These are phyloP conservation scores for Labeo catla DNA, from an alignment of 2,113 vertebrate genomes.

Conservation along the genomic window DNA sequence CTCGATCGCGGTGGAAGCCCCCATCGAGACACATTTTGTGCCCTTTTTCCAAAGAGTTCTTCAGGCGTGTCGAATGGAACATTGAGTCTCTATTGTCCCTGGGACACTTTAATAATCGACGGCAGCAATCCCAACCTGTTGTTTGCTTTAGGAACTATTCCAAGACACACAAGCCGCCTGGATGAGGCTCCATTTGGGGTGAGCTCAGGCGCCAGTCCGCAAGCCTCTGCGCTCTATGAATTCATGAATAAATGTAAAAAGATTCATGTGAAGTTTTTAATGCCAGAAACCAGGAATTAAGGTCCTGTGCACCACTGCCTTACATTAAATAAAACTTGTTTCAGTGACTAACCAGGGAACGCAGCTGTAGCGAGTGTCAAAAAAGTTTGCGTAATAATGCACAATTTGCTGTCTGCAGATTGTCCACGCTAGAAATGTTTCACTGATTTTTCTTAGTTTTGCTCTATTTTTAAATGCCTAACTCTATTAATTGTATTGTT, in stretches of 20 bases:
- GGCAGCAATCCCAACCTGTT: constrained; percentile 99
- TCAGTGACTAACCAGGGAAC: not conserved
- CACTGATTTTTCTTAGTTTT: too few relatives aligned
- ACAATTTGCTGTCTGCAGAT: not conserved
- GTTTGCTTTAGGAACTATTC: constrained; percentile 91
- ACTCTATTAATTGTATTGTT: not conserved
- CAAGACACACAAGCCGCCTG: constrained; percentile 77
- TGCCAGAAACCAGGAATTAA: constrained; percentile 65
- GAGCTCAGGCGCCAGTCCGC: constrained; percentile 79
- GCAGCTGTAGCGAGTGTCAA: not conserved
- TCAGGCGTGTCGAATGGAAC: constrained; percentile 98
- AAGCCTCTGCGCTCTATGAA: constrained; percentile 70
- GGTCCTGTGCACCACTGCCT: constrained; percentile 9
- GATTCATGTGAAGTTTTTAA: constrained; percentile 65
- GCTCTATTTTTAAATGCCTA: not conserved
- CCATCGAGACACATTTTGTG: constrained; percentile 86
- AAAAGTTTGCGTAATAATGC: not conserved
- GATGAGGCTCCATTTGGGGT: constrained; percentile 74
- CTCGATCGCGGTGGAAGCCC: constrained; percentile 88
- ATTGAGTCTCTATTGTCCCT: constrained; percentile 94
- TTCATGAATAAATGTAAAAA: constrained; percentile 78
- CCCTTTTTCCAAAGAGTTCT: constrained; percentile 84
- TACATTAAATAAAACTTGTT: not conserved
- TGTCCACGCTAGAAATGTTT: not conserved
- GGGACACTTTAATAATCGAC: constrained; percentile 98